Evolutionary conservation across 2,797 vertebrate genomes (phyloP).

Genomic region (Ataeniobius toweri): DNA sequence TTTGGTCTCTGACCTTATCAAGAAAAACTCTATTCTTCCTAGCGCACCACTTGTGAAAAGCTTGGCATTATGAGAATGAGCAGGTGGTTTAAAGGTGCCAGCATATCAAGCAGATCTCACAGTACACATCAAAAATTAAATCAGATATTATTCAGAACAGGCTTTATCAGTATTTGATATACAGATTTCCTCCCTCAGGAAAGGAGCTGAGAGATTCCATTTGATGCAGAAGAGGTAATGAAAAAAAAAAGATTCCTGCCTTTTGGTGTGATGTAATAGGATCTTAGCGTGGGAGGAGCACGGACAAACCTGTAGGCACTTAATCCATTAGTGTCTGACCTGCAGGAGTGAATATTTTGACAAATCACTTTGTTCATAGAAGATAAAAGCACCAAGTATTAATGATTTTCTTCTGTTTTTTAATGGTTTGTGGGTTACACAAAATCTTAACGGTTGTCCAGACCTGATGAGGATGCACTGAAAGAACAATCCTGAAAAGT

Average conservation of each 20-base stretch:
- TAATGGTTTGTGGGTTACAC: not conserved
- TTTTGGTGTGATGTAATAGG: slow-evolving; percentile 33
- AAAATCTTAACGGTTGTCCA: slow-evolving; percentile 20
- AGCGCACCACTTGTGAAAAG: slow-evolving; percentile 15
- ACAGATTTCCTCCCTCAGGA: slow-evolving; percentile 11
- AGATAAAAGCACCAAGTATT: not conserved
- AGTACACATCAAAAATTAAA: slow-evolving; percentile 7
- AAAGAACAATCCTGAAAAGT: not conserved
- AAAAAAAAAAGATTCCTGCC: slow-evolving; percentile 9
- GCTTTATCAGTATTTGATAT: slow-evolving; percentile 14
- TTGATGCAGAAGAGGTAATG: not conserved
- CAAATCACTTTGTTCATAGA: slow-evolving; percentile 21
- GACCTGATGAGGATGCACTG: slow-evolving; percentile 22
- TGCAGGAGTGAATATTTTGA: slow-evolving; percentile 27
- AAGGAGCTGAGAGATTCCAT: slow-evolving; percentile 9
- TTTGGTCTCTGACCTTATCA: slow-evolving; percentile 24
- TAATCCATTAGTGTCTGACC: slow-evolving; percentile 27
- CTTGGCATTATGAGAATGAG: not conserved
- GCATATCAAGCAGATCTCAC: slow-evolving; percentile 16
- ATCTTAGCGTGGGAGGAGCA: slow-evolving; percentile 6
- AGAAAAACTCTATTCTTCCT: slow-evolving; percentile 28
- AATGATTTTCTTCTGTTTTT: slow-evolving; percentile 5
- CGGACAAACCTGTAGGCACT: slow-evolving; percentile 37
- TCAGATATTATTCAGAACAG: slow-evolving; percentile 23
- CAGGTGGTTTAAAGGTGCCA: slow-evolving; percentile 15